phyloP scores from a whole-genome alignment of 2,888 invertebrate genomes.

The Epinotia brunnichana region DNA sequence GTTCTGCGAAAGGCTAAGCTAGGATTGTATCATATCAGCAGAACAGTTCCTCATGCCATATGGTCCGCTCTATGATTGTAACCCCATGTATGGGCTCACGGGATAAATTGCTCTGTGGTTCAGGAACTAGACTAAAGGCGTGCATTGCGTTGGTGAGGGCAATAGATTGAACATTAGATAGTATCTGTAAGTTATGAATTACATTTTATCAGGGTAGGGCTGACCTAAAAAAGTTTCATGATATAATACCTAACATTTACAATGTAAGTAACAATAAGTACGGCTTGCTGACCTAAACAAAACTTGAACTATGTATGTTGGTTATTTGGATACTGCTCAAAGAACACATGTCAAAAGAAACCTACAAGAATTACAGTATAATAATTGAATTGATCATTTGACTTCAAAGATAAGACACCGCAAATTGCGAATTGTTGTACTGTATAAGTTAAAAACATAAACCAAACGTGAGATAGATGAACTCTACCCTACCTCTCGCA shows the following conservation, averaged over 20 bases:
- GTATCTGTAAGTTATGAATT: not conserved
- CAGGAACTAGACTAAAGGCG: slow-evolving; percentile 43
- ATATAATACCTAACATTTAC: not conserved
- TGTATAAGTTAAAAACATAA: not conserved
- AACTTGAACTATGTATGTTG: no score
- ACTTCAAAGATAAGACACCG: no score
- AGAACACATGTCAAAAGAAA: not conserved
- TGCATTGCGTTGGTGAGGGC: slow-evolving; percentile 15
- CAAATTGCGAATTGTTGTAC: no score
- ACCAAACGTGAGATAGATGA: not conserved
- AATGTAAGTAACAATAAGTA: not conserved
- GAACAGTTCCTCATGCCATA: slow-evolving; percentile 51
- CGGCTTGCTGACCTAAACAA: not conserved
- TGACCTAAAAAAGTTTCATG: not conserved
- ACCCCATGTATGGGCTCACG: slow-evolving; percentile 53
- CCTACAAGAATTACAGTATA: not conserved
- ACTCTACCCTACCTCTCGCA: not conserved
- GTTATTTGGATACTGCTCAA: not conserved
- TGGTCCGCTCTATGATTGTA: slow-evolving; percentile 50
- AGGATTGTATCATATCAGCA: slow-evolving; percentile 27
- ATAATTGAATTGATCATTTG: not conserved
- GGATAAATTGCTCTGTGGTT: slow-evolving; percentile 51
- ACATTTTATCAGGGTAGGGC: not conserved
- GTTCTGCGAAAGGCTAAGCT: slow-evolving; percentile 24
- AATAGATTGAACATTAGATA: slow-evolving; percentile 18